Evolutionary conservation across 2,113 vertebrate genomes (phyloP), one percentile per base, ranked within the genome.

Genomic region (Zapus hudsonius): DNA sequence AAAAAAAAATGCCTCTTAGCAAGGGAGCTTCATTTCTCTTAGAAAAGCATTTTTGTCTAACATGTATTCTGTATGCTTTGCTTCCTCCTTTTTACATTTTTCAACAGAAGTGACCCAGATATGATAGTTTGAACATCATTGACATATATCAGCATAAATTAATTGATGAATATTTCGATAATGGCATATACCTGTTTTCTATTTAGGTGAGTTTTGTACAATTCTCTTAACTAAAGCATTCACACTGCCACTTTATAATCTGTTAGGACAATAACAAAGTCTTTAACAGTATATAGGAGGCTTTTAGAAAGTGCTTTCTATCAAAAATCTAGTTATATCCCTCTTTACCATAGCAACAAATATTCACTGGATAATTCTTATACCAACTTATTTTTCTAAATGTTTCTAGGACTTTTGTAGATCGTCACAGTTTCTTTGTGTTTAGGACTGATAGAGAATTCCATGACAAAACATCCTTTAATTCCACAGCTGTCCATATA

Each of bases 1-100:
- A n/a, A n/a, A n/a, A n/a, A n/a, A 85, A 52, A 84, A 90, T 84
- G n/a, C 95, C 91, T 92, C 63, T 95, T 95, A 88, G 95, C 67
- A 95, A 96, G 84, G 29, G 91, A 94, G 64, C 27, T 8, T 89
- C n/a, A 93, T 70, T 96, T 93, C 3, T 95, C 52, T 91, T n/a
- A 57, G 23, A 59, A 84, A 93, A 93, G 79, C 74, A 87, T 69
- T 95, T 96, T 95, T 9, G 66, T 96, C 33, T 82, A 72, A 31
- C 64, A 75, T 85, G 44, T 78, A 40, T 82, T 91, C 29, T 86
- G 0, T 72, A 47, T 33, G 25, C 2, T 47, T 92, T 25, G 1
- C 52, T 88, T 36, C 22, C 59, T 95, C 31, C 0, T 85, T 84
- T 83, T 52, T 81, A 31, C 42, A 92, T 93, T 95, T 95, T 93